Evolutionary conservation across 2,113 vertebrate species (phyloP), one percentile per base, ranked within the genome.

Genomic region (Zosterops japonicus): DNA sequence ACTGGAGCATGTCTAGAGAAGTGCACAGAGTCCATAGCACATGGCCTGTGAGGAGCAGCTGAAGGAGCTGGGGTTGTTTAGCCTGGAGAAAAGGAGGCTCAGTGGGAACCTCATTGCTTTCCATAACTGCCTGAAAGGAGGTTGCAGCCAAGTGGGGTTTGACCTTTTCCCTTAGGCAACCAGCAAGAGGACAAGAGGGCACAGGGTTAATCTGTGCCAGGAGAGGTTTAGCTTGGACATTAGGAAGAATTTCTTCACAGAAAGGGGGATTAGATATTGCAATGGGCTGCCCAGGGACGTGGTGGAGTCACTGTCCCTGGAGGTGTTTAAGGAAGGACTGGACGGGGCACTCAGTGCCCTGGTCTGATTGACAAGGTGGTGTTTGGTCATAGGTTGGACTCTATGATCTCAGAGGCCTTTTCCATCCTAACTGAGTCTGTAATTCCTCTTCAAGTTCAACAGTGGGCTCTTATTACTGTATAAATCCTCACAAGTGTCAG

Each of bases 291-390:
- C 20, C 36, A 25, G 31, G 36, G 16, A 36, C 8, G 5, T 31
- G 31, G 39, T 44, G 20, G 21, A 17, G 18, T 47, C 39, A 33
- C 18, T 3, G 7, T 33, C n/a, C 14, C 23, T 18, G 9, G 6
- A 39, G 41, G 23, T 28, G 23, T 55, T 64, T 22, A n/a, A 19
- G 28, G 8, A 36, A 76, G 44, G 25, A 17, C 6, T 31, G 21
- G 16, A 61, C 9, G 17, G 0, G 1, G 44, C n/a, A 31, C 44
- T 49, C 20, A 49, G 56, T 36, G n/a, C n/a, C 21, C 5, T 31
- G 9, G 13, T 42, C 11, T 36, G 6, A 25, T 22, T 50, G 31
- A 68, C 36, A 31, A 18, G 14, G 27, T 27, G 25, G 14, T 36
- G 11, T 31, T 59, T 49, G 25, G 15, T n/a, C 42, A 49, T 11